Evolutionary conservation across 2,113 vertebrate species (phyloP).

Genomic region (Tragelaphus buxtoni): DNA sequence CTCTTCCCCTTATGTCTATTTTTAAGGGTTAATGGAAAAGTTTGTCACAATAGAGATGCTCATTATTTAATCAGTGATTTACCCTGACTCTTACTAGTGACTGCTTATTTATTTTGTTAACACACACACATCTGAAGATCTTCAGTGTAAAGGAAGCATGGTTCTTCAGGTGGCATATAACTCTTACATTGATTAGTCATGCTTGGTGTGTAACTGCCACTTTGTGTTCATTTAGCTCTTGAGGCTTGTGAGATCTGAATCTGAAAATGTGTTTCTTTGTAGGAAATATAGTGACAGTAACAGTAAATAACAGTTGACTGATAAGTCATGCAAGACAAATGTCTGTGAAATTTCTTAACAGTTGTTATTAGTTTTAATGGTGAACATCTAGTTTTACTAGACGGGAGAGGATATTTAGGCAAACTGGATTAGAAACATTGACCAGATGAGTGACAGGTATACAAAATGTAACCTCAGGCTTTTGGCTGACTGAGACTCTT

Average conservation of each 20-base stretch:
- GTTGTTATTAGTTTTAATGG: background rate
- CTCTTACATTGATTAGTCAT: background rate
- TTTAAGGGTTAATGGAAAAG: conserved; percentile 19
- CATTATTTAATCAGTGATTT: conserved; percentile 13
- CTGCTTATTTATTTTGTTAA: background rate
- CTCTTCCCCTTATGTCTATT: background rate
- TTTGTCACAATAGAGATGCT: background rate
- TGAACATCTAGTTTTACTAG: background rate
- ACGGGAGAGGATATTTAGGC: background rate
- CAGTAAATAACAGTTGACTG: background rate
- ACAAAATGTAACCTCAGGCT: background rate
- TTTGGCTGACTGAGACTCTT: background rate
- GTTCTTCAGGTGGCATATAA: background rate
- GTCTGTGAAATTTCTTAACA: background rate
- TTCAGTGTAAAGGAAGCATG: background rate
- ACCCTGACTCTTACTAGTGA: background rate
- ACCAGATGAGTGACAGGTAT: background rate
- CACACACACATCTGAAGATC: background rate
- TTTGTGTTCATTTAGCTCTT: background rate
- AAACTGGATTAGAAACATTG: background rate
- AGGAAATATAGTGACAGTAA: background rate
- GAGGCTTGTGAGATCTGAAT: background rate
- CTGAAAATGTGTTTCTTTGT: background rate
- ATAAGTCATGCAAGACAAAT: background rate
- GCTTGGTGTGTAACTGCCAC: background rate